phyloP scores from a whole-genome alignment of 2,888 invertebrate species.

The Polydrusus tereticollis region DNA sequence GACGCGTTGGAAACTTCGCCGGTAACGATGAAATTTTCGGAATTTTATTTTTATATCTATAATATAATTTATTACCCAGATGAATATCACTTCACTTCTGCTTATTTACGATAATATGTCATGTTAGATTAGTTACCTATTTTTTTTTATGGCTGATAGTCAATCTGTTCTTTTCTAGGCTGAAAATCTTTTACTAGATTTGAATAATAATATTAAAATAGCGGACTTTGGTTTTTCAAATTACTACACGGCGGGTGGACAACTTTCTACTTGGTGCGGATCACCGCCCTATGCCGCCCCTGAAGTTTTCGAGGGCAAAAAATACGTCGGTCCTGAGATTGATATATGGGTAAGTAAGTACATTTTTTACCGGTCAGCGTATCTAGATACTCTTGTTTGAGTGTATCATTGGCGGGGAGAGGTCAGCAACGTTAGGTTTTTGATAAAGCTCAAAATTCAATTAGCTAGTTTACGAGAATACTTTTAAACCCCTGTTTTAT shows the following conservation, averaged over 20 bases:
- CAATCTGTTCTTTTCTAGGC: constrained; percentile 72
- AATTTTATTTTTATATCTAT: no score
- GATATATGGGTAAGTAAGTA: constrained; percentile 91
- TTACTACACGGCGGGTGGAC: constrained; percentile 88
- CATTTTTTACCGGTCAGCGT: no score
- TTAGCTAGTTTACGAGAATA: neutral
- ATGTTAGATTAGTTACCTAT: neutral
- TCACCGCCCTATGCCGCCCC: constrained; percentile 98
- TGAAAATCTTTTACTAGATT: constrained; percentile 95
- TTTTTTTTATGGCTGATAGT: no score
- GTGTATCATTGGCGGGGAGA: no score
- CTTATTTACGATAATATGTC: no score
- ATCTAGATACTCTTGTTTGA: no score
- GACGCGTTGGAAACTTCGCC: no score
- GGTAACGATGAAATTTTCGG: no score
- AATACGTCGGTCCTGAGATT: constrained; percentile 95
- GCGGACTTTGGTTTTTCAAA: constrained; percentile 99
- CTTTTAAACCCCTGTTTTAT: neutral
- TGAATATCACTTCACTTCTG: no score
- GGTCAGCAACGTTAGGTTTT: no score
- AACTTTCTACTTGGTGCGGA: constrained; percentile 96
- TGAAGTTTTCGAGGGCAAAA: constrained; percentile 96
- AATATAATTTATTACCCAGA: no score
- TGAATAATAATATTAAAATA: constrained; percentile 96
- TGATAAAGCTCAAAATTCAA: no score